phyloP scores from a whole-genome alignment of 2,888 invertebrate species.

The Vesta saturnalis region DNA sequence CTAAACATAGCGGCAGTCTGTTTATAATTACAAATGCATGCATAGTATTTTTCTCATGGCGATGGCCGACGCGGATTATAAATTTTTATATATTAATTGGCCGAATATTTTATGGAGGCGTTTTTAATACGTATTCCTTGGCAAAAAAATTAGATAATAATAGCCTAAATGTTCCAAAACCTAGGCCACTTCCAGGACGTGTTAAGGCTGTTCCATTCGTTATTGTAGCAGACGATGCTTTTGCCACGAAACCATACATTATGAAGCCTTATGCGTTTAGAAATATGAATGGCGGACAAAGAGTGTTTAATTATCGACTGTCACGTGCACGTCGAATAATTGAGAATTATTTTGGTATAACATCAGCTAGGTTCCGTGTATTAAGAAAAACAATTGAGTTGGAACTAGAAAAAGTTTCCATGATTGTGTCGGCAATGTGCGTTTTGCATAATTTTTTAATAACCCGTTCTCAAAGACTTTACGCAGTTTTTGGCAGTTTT shows the following conservation, averaged over 20 bases:
- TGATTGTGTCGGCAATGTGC: conserved; percentile 21
- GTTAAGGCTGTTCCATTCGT: background rate
- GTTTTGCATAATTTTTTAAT: conserved; percentile 24
- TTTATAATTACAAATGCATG: conserved; percentile 4
- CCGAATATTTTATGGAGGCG: no score
- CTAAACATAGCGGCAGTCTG: background rate
- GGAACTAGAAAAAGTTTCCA: background rate
- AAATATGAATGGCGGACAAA: background rate
- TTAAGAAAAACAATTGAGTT: background rate
- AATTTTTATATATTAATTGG: background rate
- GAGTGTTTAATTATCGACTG: conserved; percentile 3
- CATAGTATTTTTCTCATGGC: background rate
- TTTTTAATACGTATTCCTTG: no score
- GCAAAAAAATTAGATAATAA: no score
- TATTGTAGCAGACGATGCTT: conserved; percentile 8
- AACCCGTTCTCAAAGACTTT: conserved; percentile 18
- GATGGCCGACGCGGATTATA: background rate
- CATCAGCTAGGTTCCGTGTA: background rate
- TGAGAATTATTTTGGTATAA: conserved; percentile 8
- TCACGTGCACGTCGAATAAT: conserved; percentile 1
- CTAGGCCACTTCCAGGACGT: background rate
- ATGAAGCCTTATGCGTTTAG: conserved; percentile 1
- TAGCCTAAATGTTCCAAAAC: background rate
- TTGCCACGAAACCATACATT: conserved; percentile 1
- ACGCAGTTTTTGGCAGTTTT: conserved; percentile 19